Percentiles rank a stretch among this genome's conserved stretches.
These are phyloP conservation scores for Diachasmimorpha longicaudata DNA, from an alignment of 1,140 invertebrate species.

Conservation along the genomic window DNA sequence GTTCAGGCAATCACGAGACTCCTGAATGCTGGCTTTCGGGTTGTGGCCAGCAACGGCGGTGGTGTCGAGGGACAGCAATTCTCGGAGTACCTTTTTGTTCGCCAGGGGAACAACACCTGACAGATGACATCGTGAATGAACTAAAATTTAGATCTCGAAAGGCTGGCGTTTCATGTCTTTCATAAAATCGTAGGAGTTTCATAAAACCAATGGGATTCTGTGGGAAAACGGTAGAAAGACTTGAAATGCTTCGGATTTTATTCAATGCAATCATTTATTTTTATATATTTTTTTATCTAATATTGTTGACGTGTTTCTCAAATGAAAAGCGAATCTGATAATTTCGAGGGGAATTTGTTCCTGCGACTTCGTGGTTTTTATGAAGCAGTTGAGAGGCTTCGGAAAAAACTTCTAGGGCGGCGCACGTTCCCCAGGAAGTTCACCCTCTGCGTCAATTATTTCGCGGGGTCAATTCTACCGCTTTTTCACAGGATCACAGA, in stretches of 20 bases:
- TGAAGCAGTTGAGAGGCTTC: too few relatives aligned
- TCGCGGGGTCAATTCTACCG: neutral
- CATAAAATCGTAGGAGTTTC: neutral
- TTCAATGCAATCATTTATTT: neutral
- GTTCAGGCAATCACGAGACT: slow-evolving; percentile 88
- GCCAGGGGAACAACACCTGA: slow-evolving; percentile 64
- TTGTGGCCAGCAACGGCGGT: slow-evolving; percentile 85
- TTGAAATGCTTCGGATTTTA: neutral
- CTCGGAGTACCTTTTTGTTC: slow-evolving; percentile 88
- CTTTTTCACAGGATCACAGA: neutral
- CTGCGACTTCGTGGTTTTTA: too few relatives aligned
- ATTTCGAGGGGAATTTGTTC: too few relatives aligned
- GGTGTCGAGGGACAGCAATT: slow-evolving; percentile 92
- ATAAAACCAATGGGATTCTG: neutral
- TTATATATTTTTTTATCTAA: too few relatives aligned
- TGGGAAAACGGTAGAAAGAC: neutral
- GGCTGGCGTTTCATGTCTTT: neutral
- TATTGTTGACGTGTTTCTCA: too few relatives aligned
- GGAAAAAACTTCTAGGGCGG: too few relatives aligned
- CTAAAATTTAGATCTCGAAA: neutral
- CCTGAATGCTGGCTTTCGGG: slow-evolving; percentile 81
- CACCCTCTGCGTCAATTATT: neutral
- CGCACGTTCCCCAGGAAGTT: too few relatives aligned
- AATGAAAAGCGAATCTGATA: too few relatives aligned
- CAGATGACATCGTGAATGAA: slow-evolving; percentile 45